Base-by-base conservation (phyloP, 2,113 vertebrate species). In the Saguinus midas region DNA sequence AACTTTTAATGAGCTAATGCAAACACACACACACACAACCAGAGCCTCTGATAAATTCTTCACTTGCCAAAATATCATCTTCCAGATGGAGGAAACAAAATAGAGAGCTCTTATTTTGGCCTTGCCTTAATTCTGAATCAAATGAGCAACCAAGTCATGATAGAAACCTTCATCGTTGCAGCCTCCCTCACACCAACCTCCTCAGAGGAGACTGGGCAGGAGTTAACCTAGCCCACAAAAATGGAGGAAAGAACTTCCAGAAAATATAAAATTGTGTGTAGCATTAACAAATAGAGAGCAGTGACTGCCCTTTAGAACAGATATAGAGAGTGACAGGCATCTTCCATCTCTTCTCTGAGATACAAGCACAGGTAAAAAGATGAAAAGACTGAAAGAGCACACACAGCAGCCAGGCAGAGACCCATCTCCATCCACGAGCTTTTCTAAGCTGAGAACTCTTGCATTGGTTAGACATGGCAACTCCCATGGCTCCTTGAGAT, bases 61-160 rank as follows among this genome's bases (percentile, higher is more conserved):
- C 23, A 85, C 50, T 93, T 91, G 35, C 7, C 93, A 97, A 97
- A 68, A 83, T n/a, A n/a, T 75, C 21, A 91, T 52, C 79, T 73
- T 88, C 78, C 45, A 95, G 64, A 90, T 48, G 16, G 37, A 88
- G 25, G 18, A 86, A 93, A 84, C 27, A 58, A 91, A 97, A 86
- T 1, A 55, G 78, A 14, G 55, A 81, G 55, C 40, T 92, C 27
- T 78, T 84, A 27, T 66, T 13, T n/a, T 45, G 68, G 14, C 45
- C 72, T 58, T 58, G 23, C 16, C 52, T 95, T 85, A 83, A 93
- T 52, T 75, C 37, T 78, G 52, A 94, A 48, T 88, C 43, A 94
- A 72, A 66, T 48, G 52, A 92, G 73, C 43, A 96, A 75, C 64
- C 70, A 94, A 82, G 12, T 80, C 16, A 29, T 2, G 16, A 87